These are phyloP conservation scores for Myripristis murdjan DNA, from an alignment of 2,797 vertebrate species.

Conservation along the genomic window DNA sequence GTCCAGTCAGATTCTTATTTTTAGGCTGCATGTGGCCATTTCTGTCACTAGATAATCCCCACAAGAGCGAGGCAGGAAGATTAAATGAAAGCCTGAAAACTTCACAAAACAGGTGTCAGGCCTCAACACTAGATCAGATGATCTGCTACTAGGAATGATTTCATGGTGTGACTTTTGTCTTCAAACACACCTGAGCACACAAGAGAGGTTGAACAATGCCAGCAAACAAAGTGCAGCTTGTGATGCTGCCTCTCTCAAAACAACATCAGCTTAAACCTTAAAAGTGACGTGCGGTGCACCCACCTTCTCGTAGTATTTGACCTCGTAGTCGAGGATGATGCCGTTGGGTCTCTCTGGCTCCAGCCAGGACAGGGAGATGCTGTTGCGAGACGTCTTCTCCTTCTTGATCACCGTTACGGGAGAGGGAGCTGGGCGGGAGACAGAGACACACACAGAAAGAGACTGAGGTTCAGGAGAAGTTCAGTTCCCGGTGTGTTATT, in stretches of 20 bases:
- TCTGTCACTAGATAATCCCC: too few species aligned
- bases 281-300: conserved; percentile 52
- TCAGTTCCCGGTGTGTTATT: conserved; percentile 65
- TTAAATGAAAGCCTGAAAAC: too few species aligned
- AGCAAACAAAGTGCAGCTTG: background rate
- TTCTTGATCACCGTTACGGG: conserved; percentile 93
- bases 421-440: conserved; percentile 90
- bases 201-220: background rate
- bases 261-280: too few species aligned
- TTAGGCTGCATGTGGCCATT: too few species aligned
- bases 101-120: too few species aligned
- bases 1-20: too few species aligned
- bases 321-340: conserved; percentile 98
- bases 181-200: background rate
- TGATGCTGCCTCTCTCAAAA: background rate
- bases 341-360: conserved; percentile 97
- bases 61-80: too few species aligned
- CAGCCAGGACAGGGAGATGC: conserved; percentile 95
- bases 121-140: too few species aligned
- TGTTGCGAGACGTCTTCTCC: conserved; percentile 95
- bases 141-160: background rate
- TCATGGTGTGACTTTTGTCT: background rate
- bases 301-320: conserved; percentile 99
- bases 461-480: conserved; percentile 79
- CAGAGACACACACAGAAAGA: background rate